Conservation (phyloP, 1,140 invertebrate genomes). For the Megathymus violae region DNA sequence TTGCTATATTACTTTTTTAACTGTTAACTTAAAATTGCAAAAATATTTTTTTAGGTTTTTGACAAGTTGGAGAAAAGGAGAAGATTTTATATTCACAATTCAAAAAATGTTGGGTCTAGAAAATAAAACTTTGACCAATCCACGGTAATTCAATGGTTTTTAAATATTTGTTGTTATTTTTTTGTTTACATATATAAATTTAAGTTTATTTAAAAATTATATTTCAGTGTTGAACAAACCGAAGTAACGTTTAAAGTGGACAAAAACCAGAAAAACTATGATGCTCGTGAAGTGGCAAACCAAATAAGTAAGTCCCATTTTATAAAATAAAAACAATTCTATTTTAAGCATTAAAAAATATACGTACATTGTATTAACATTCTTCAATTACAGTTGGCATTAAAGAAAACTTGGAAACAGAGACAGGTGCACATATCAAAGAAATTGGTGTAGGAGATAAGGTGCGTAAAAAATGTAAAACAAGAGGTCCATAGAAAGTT, state of each 20-base stretch:
- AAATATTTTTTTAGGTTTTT: constrained; percentile 68
- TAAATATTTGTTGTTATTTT: neutral
- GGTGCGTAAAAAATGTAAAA: constrained; percentile 86
- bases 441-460: constrained; percentile 91
- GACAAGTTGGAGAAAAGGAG: constrained; percentile 84
- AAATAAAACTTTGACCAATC: constrained; percentile 75
- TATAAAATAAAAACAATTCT: constrained; percentile 19
- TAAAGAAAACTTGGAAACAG: constrained; percentile 84
- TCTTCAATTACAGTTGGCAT: constrained; percentile 85
- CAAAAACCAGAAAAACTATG: constrained; percentile 87
- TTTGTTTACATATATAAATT: neutral
- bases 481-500: no score
- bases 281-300: constrained; percentile 89
- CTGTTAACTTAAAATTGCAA: no score
- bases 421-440: constrained; percentile 87
- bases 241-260: constrained; percentile 94
- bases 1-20: no score
- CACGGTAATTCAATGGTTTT: constrained; percentile 56
- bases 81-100: constrained; percentile 84
- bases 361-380: no score
- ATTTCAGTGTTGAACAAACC: constrained; percentile 87
- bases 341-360: no score
- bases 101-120: constrained; percentile 86
- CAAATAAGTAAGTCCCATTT: constrained; percentile 85
- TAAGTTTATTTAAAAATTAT: constrained; percentile 9